phyloP scores from a whole-genome alignment of 2,888 invertebrate genomes.

The Drosophila diplacantha region DNA sequence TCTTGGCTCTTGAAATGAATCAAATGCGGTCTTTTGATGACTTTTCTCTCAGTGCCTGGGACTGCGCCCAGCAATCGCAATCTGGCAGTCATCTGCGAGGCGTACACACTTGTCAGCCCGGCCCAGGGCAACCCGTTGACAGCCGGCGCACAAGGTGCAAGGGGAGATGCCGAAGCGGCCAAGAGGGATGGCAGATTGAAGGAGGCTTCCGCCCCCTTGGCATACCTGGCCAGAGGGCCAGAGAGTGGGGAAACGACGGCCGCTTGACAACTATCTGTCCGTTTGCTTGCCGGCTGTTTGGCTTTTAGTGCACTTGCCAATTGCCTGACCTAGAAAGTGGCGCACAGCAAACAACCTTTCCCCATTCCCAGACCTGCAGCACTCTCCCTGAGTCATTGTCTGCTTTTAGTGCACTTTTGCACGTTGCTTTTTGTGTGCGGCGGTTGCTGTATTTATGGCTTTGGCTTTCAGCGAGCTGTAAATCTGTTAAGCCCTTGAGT shows the following conservation, averaged over 20 bases:
- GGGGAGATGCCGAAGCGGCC: constrained; percentile 3
- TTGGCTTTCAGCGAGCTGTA: constrained; percentile 47
- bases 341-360: constrained; percentile 15
- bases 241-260: constrained; percentile 8
- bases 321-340: constrained; percentile 63
- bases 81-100: constrained; percentile 62
- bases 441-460: constrained; percentile 47
- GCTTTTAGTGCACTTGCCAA: constrained; percentile 70
- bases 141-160: constrained; percentile 43
- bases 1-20: background rate
- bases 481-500: constrained; percentile 70
- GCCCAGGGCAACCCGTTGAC: constrained; percentile 55
- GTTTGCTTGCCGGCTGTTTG: constrained; percentile 57
- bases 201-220: constrained; percentile 40
- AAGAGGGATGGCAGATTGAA: background rate
- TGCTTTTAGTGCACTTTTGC: constrained; percentile 38
- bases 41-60: constrained; percentile 9
- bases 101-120: constrained; percentile 66
- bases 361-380: background rate
- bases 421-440: constrained; percentile 14
- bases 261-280: constrained; percentile 43
- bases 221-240: constrained; percentile 36
- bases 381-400: constrained; percentile 29
- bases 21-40: too few species aligned
- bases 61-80: constrained; percentile 32